These are phyloP conservation scores for Drosophila sp. DNA, from an alignment of 1,140 invertebrate genomes.

Conservation along the genomic window DNA sequence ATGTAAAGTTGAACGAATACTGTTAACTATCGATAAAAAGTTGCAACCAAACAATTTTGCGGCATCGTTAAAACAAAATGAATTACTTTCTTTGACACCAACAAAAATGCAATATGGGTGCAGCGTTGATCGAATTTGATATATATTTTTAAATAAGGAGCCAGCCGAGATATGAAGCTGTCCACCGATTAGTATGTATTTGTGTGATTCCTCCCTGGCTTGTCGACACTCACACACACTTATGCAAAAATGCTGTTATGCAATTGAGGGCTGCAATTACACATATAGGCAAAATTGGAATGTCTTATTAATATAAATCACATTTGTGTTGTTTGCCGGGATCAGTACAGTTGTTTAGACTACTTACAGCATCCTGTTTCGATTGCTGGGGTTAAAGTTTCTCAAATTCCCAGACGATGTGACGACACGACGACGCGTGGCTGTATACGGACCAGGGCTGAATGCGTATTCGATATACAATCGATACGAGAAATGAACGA, in stretches of 20 bases:
- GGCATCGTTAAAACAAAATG: conserved; percentile 16
- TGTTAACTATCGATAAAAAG: conserved; percentile 63
- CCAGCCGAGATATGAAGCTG: conserved; percentile 32
- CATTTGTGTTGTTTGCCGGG: background rate
- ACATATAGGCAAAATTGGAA: conserved; percentile 29
- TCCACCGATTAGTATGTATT: conserved; percentile 45
- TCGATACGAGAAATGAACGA: conserved; percentile 16
- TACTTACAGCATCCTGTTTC: conserved; percentile 71
- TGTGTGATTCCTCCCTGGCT: conserved; percentile 73
- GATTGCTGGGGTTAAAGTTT: conserved; percentile 48
- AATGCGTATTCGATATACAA: conserved; percentile 38
- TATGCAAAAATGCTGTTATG: conserved; percentile 77
- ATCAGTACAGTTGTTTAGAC: background rate
- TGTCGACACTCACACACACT: conserved; percentile 73
- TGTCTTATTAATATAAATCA: background rate
- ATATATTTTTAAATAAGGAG: conserved; percentile 18
- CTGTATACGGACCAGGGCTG: conserved; percentile 54
- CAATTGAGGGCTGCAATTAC: conserved; percentile 79
- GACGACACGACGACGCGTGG: conserved; percentile 74
- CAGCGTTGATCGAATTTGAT: conserved; percentile 27
- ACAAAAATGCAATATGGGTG: conserved; percentile 25
- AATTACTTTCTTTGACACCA: conserved; percentile 30
- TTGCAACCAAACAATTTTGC: conserved; percentile 45
- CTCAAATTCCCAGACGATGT: conserved; percentile 69
- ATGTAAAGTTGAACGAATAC: conserved; percentile 66